Conservation (phyloP, 1,140 invertebrate genomes). For the Neodiprion lecontei region DNA sequence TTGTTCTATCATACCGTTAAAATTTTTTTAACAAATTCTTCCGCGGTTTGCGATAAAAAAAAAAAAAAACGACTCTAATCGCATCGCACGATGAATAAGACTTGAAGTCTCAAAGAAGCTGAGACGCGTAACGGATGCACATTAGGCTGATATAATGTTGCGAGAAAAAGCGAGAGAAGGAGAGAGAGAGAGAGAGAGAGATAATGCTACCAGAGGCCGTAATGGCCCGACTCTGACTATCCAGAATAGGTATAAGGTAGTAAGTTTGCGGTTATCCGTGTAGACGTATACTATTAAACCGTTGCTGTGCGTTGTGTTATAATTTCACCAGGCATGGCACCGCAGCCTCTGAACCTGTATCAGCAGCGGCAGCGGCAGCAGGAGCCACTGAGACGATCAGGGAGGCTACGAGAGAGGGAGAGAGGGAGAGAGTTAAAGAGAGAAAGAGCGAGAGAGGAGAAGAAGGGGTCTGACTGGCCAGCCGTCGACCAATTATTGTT, state of each 20-base stretch:
- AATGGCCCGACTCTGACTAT: slow-evolving; percentile 14
- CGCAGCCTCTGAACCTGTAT: slow-evolving; percentile 1
- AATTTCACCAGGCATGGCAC: background rate
- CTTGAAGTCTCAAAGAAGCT: no score
- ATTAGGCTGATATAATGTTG: background rate
- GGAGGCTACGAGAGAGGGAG: slow-evolving; percentile 27
- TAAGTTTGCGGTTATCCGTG: background rate
- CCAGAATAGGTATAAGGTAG: slow-evolving; percentile 26
- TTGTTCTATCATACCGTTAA: no score
- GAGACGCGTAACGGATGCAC: no score
- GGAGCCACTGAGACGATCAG: slow-evolving; percentile 20
- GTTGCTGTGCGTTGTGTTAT: background rate
- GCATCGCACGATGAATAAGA: no score
- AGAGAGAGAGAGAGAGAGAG: background rate
- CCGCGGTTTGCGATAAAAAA: no score
- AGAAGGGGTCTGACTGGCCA: slow-evolving; percentile 5
- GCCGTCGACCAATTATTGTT: slow-evolving; percentile 11
- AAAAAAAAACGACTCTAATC: no score
- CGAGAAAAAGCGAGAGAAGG: slow-evolving; percentile 8
- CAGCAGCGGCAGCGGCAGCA: slow-evolving; percentile 1
- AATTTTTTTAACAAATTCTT: no score
- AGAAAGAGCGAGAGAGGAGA: slow-evolving; percentile 8
- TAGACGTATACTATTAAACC: no score
- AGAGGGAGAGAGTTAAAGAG: slow-evolving; percentile 19
- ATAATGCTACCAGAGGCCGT: background rate